Conservation (phyloP, 2,888 invertebrate genomes). For the Callyntrura guangdongensis region DNA sequence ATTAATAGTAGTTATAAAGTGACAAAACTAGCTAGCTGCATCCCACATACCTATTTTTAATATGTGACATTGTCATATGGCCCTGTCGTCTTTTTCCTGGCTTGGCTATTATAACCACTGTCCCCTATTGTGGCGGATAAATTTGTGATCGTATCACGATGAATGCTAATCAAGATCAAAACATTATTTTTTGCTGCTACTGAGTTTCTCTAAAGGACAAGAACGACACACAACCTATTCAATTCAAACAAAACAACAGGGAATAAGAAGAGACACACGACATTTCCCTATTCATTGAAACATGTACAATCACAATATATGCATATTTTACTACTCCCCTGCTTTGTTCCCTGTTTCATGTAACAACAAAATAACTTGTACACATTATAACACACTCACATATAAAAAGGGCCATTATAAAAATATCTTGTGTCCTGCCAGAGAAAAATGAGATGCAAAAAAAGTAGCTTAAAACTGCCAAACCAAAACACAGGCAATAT, state of each 20-base stretch:
- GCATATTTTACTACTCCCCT: neutral
- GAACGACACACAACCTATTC: neutral
- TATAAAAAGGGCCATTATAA: slow-evolving; percentile 24
- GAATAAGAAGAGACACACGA: slow-evolving; percentile 10
- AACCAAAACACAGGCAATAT: slow-evolving; percentile 15
- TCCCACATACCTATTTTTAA: neutral
- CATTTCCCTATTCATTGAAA: slow-evolving; percentile 44
- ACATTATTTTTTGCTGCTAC: slow-evolving; percentile 10
- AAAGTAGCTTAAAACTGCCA: neutral
- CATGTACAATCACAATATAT: slow-evolving; percentile 34
- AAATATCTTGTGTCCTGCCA: slow-evolving; percentile 1
- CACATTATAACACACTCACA: slow-evolving; percentile 14
- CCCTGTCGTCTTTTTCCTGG: neutral
- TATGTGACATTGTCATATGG: neutral
- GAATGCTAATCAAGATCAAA: slow-evolving; percentile 63
- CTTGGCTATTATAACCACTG: neutral
- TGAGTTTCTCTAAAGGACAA: neutral
- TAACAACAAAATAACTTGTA: neutral
- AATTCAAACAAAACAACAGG: neutral
- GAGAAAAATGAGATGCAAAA: slow-evolving; percentile 4
- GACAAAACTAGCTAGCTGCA: neutral
- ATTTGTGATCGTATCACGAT: slow-evolving; percentile 63
- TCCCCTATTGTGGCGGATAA: slow-evolving; percentile 25
- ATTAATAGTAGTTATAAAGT: neutral
- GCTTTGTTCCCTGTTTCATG: neutral